Percentiles rank a stretch among this genome's conserved stretches.
Conservation (phyloP, 2,888 invertebrate species). For the Cerceris ruficornis region DNA sequence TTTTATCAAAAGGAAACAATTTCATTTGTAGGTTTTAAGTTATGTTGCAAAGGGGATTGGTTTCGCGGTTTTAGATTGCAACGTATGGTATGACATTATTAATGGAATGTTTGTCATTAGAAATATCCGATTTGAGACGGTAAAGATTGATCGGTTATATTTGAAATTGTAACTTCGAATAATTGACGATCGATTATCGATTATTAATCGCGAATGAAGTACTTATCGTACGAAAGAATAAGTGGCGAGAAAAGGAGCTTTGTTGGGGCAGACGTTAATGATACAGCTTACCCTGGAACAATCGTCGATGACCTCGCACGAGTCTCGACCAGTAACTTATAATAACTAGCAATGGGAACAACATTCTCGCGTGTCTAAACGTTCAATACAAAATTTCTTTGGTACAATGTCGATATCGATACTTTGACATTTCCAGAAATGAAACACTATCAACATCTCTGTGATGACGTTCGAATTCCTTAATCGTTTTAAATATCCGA, state of each 20-base stretch:
- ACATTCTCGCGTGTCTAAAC: not conserved
- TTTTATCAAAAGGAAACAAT: no score
- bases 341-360: slow-evolving; percentile 27
- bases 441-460: not conserved
- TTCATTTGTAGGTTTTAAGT: no score
- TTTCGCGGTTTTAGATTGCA: no score
- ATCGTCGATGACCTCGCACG: slow-evolving; percentile 50
- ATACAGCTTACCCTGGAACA: slow-evolving; percentile 48
- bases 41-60: no score
- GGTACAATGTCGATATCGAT: not conserved
- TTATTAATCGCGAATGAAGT: slow-evolving; percentile 6
- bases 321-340: slow-evolving; percentile 38
- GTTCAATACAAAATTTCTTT: no score
- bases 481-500: no score
- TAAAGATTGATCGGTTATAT: not conserved
- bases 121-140: no score
- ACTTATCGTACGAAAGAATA: slow-evolving; percentile 11
- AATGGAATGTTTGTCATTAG: no score
- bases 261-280: slow-evolving; percentile 39
- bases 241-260: slow-evolving; percentile 9
- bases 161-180: not conserved
- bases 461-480: no score
- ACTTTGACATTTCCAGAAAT: not conserved
- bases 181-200: slow-evolving; percentile 12
- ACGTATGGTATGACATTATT: no score